Base-by-base conservation (phyloP, 1,140 invertebrate genomes). In the Eriocheir sinensis region DNA sequence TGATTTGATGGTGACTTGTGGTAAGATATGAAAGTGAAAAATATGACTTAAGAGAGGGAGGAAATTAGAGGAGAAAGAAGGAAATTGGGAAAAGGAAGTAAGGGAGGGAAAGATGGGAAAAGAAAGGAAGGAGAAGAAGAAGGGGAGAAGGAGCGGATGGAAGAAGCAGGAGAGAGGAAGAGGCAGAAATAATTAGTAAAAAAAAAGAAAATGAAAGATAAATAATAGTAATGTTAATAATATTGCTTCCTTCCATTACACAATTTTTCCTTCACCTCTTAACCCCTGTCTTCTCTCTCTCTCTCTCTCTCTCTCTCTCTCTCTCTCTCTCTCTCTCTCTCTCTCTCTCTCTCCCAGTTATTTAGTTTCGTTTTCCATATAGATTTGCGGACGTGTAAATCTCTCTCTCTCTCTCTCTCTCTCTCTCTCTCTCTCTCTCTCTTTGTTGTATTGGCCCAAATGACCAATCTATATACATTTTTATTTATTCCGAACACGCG, bases 281-380 rank as follows among this genome's bases (percentile, higher is more conserved):
- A 41, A 15, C 32, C 38, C 60, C 15, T 48, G 15, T 48, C 44
- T n/a, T 72, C 12, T 72, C n/a, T 3, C 60, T 21, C 12, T 72
- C 40, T 44, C 36, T 89, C 86, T 89, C 86, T 86, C 83, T 86
- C 86, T 89, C 86, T 44, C 44, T 89, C 83, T 86, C 83, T 86
- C 40, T 86, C 83, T 86, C 83, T 86, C 83, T 89, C 12, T 89
- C 36, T 41, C 86, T 89, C 86, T 21, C 86, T 44, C 21, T 44
- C 21, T 32, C 38, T 38, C 40, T 2, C 0, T 30, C 83, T 86
- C 83, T 21, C n/a, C 34, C 83, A 3, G 2, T 38, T 32, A 3
- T 27, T 83, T 30, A 6, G 4, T 27, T 27, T 83, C 80, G 4
- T 36, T 27, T 83, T 30, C 32, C 53, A n/a, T n/a, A n/a, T n/a